These are phyloP conservation scores for Drosophila lacteicornis DNA, from an alignment of 1,140 invertebrate genomes.

Conservation along the genomic window DNA sequence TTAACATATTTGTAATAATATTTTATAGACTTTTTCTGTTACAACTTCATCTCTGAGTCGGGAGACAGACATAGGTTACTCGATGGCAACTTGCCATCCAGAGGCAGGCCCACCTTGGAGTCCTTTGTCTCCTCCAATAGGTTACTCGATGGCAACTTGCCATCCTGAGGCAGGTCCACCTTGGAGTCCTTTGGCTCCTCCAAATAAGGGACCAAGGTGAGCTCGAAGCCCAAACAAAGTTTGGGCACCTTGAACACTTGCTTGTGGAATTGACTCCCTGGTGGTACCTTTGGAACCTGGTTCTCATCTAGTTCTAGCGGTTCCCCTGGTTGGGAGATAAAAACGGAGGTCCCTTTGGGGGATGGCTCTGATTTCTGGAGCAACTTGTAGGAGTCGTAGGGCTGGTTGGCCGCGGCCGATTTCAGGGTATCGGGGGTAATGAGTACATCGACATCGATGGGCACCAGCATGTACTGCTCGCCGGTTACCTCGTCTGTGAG, in stretches of 20 bases:
- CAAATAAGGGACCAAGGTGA: not conserved
- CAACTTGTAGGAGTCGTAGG: not conserved
- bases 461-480: conserved; percentile 55
- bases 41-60: too few species aligned
- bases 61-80: too few species aligned
- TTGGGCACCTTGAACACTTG: conserved; percentile 14
- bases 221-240: conserved; percentile 10
- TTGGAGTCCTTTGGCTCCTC: not conserved
- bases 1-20: too few species aligned
- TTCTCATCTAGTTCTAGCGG: not conserved
- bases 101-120: not conserved
- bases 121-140: too few species aligned
- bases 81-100: too few species aligned
- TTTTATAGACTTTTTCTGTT: not conserved
- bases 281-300: too few species aligned
- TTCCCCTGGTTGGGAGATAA: not conserved
- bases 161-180: too few species aligned
- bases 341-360: not conserved
- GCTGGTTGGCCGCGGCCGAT: not conserved
- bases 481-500: conserved; percentile 41
- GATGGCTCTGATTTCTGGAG: too few species aligned
- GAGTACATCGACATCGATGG: conserved; percentile 47
- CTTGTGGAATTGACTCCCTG: not conserved
- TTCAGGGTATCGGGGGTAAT: conserved; percentile 7
- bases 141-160: too few species aligned